Evolutionary conservation across 2,888 invertebrate species (phyloP).

Genomic region (Cantharis lateralis): DNA sequence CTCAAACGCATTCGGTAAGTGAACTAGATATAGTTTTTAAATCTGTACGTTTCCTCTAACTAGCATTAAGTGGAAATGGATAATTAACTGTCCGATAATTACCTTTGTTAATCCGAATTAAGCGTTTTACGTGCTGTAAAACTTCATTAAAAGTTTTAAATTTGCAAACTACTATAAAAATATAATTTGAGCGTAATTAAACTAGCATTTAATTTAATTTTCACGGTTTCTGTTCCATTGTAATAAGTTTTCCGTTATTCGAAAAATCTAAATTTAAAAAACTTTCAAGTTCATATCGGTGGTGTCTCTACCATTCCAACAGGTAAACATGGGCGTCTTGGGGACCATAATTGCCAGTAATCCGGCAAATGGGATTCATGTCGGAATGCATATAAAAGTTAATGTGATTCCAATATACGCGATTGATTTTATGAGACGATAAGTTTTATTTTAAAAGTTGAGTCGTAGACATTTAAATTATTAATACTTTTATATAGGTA

Average conservation of each 20-base stretch:
- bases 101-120: background rate
- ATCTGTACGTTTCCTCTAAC: background rate
- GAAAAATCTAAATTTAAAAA: background rate
- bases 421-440: background rate
- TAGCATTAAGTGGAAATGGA: background rate
- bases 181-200: background rate
- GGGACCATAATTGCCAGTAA: background rate
- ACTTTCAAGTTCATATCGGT: background rate
- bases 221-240: background rate
- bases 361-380: background rate
- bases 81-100: background rate
- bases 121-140: background rate
- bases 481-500: background rate
- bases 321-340: background rate
- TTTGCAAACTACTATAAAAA: background rate
- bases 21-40: background rate
- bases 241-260: background rate
- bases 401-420: background rate
- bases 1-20: background rate
- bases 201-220: background rate
- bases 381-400: background rate
- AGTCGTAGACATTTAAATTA: background rate
- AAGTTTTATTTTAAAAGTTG: background rate
- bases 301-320: background rate
- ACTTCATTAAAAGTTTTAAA: background rate